phyloP scores from a whole-genome alignment of 53 echinoderm and acorn worm genomes.

The Luidia sarsii region DNA sequence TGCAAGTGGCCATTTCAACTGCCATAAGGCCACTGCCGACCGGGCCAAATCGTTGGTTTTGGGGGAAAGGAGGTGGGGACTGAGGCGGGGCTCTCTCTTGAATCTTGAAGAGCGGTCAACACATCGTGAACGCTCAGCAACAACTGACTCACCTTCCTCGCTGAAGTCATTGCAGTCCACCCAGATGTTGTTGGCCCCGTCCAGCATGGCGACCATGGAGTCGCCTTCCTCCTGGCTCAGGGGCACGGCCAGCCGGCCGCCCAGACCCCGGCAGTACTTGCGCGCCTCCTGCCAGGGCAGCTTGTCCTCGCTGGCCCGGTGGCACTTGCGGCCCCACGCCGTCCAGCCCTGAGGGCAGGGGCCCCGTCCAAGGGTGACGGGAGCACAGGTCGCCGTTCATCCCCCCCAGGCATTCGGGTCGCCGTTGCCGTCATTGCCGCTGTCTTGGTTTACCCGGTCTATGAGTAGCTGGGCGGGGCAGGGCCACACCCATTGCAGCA shows the following conservation, averaged over 20 bases:
- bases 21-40: too few species aligned
- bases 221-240: neutral
- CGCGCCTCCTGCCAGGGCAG: neutral
- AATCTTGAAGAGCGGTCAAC: too few species aligned
- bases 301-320: neutral
- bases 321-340: neutral
- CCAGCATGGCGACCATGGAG: neutral
- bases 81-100: too few species aligned
- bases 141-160: neutral
- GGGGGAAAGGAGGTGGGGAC: too few species aligned
- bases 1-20: too few species aligned
- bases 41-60: too few species aligned
- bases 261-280: neutral
- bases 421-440: too few species aligned
- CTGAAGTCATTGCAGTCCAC: neutral
- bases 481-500: too few species aligned
- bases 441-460: too few species aligned
- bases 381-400: slow-evolving; percentile 48
- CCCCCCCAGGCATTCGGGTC: too few species aligned
- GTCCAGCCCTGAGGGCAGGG: neutral
- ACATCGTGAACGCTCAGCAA: too few species aligned
- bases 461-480: too few species aligned
- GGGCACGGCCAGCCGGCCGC: neutral
- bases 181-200: neutral
- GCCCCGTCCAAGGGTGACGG: neutral